Evolutionary conservation across 1,140 invertebrate genomes (phyloP), one percentile per base, ranked within the genome.

Genomic region (Parasteatoda tepidariorum): DNA sequence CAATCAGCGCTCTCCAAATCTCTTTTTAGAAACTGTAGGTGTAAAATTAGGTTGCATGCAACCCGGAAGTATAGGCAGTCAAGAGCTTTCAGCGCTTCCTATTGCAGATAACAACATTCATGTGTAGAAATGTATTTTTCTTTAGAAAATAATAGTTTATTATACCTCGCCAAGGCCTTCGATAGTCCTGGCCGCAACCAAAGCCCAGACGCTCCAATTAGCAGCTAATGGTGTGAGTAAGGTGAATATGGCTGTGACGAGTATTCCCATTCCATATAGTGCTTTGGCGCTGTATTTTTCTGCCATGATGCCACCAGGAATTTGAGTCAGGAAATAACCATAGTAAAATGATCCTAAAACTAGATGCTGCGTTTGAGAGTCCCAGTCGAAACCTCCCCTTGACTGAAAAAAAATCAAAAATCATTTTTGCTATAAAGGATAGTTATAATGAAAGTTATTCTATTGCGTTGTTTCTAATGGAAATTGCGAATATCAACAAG

Each of bases 241-340:
- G 90, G 99, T 99, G 68, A 99, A 91, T 86, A 97, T 92, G 6
- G 97, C 94, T 0, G 98, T 98, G 64, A 92, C 92, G 0, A 93
- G 95, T 84, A 99, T 99, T 9, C 98, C 98, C 22, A 93, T 90
- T 6, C 98, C 98, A 89, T 99, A 99, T 86, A 99, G 93, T 93
- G 91, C 94, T 89, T 99, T 99, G 6, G 98, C 97, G 13, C 98
- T 96, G 88, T 97, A 97, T 88, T 96, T 95, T 3, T 97, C 97
- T 22, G 98, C 97, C 66, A 99, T 91, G 89, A 99, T 98, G 33
- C 98, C 98, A 70, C 98, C 98, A 48, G 98, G 98, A 54, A 99
- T 94, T 91, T 99, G 98, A 1, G 98, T 99, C 30, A 99, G 90
- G 38, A 99, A 92, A 89, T 99, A 99, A 13, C 98, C 98, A 93